phyloP scores from a whole-genome alignment of 30 jellyfish, hydroid and myxozoan species.

The Mastigias papua region DNA sequence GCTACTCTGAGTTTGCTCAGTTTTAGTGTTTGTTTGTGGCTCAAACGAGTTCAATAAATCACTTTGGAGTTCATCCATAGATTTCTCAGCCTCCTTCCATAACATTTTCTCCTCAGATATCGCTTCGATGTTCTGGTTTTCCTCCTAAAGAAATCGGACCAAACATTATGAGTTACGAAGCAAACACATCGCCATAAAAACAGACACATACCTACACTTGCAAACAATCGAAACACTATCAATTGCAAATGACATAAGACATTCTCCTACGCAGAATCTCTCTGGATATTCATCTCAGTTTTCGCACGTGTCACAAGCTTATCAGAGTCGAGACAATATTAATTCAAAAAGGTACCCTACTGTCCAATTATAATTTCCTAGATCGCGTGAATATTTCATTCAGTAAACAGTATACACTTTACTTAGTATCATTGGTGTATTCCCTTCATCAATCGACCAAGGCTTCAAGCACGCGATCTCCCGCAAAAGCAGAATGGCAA shows the following conservation, averaged over 20 bases:
- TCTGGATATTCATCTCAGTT: no score
- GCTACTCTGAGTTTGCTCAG: conserved; percentile 18
- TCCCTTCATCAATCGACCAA: background rate
- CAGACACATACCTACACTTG: no score
- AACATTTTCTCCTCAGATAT: conserved; percentile 34
- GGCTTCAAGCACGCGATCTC: background rate
- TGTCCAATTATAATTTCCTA: no score
- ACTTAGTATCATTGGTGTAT: background rate
- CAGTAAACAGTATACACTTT: no score
- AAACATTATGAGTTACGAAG: background rate
- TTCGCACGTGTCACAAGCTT: no score
- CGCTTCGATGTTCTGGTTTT: background rate
- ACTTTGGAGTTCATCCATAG: conserved; percentile 57
- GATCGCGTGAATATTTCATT: background rate
- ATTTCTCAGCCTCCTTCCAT: conserved; percentile 75
- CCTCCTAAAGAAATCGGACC: conserved; percentile 6
- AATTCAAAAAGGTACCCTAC: background rate
- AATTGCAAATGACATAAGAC: no score
- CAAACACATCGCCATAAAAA: background rate
- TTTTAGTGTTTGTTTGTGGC: conserved; percentile 3
- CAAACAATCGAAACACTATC: no score
- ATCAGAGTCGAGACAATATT: no score
- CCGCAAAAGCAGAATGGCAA: no score
- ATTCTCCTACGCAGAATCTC: no score
- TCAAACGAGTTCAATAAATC: conserved; percentile 50